A percentile compares a stretch with the other conserved stretches of the same genome.
Conservation (phyloP, 2,888 invertebrate species). For the Cephus pulcher region DNA sequence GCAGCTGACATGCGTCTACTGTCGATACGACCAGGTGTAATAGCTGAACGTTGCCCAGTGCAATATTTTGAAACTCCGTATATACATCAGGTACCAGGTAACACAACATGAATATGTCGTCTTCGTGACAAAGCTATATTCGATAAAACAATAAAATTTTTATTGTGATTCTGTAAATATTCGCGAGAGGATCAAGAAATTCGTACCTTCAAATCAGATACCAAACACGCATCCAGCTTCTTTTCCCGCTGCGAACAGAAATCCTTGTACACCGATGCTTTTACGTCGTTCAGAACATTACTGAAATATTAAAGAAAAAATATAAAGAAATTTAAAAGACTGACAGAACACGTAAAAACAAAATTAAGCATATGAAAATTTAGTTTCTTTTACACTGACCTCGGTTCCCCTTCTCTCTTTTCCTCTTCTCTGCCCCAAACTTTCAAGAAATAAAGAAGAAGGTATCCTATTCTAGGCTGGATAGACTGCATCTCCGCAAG, state of each 20-base stretch:
- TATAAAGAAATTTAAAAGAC: neutral
- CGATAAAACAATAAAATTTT: conserved; percentile 31
- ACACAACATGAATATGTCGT: conserved; percentile 88
- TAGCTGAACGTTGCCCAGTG: conserved; percentile 88
- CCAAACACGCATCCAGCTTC: conserved; percentile 79
- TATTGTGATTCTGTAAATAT: neutral
- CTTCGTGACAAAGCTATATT: conserved; percentile 82
- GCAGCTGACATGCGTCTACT: conserved; percentile 90
- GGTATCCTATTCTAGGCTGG: conserved; percentile 84
- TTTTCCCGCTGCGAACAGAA: conserved; percentile 85
- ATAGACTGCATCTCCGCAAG: conserved; percentile 77
- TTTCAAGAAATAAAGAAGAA: conserved; percentile 90
- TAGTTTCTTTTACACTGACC: conserved; percentile 33
- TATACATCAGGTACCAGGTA: conserved; percentile 95
- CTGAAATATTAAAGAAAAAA: conserved; percentile 57
- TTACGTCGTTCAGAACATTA: conserved; percentile 73
- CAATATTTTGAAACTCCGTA: conserved; percentile 87
- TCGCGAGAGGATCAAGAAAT: neutral
- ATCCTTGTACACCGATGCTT: conserved; percentile 88
- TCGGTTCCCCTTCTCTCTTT: conserved; percentile 66
- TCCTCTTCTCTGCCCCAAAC: conserved; percentile 74
- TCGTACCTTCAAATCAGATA: conserved; percentile 81
- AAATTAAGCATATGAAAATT: neutral
- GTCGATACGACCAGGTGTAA: conserved; percentile 91
- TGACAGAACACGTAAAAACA: neutral